These are phyloP conservation scores for Heteractis magnifica DNA, from an alignment of 92 coral and sea anemone species.

Conservation along the genomic window DNA sequence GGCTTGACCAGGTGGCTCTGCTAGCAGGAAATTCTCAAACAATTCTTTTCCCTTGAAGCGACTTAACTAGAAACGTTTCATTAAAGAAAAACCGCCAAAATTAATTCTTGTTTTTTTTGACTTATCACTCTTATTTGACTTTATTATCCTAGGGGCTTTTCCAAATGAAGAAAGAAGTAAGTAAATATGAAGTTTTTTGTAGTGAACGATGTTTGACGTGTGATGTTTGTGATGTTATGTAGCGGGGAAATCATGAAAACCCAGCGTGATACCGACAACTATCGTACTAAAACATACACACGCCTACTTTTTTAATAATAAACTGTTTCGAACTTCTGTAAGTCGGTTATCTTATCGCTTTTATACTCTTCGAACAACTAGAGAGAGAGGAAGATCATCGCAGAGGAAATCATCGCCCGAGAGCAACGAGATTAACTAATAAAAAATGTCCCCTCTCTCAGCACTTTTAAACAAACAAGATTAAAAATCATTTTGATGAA, in stretches of 20 bases:
- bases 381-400: not conserved
- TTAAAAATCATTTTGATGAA: not conserved
- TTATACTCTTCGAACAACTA: not conserved
- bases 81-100: not conserved
- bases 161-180: slow-evolving; percentile 58
- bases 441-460: not conserved
- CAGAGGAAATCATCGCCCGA: not conserved
- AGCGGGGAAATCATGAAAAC: not conserved
- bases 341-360: not conserved
- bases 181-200: slow-evolving; percentile 7
- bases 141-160: slow-evolving; percentile 42
- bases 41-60: not conserved
- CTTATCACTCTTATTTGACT: not conserved
- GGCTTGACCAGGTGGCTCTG: not conserved
- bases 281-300: not conserved
- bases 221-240: not conserved
- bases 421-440: not conserved
- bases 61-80: not conserved
- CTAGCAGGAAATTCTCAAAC: not conserved
- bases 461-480: not conserved
- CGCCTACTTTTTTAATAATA: not conserved
- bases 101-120: slow-evolving; percentile 5
- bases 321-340: not conserved
- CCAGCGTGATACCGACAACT: not conserved
- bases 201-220: not conserved